Percentiles rank a stretch among this genome's conserved stretches.
Conservation (phyloP, 1,140 invertebrate species). For the Chelonus insularis region DNA sequence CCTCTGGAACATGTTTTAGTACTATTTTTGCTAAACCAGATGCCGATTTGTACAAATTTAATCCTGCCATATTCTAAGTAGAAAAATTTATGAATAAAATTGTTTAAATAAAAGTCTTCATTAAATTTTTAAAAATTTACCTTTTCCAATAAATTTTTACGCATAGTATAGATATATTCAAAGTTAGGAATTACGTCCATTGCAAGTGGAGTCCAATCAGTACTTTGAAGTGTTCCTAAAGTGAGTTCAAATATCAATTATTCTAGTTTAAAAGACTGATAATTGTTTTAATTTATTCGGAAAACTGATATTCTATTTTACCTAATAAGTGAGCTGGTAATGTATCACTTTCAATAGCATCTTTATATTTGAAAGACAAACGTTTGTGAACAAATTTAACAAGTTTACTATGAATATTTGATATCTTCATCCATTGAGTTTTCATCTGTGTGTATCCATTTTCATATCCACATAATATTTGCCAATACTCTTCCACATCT, state of each 20-base stretch:
- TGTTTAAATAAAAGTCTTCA: slow-evolving; percentile 18
- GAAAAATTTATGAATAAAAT: slow-evolving; percentile 24
- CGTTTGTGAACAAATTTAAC: slow-evolving; percentile 58
- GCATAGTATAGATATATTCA: slow-evolving; percentile 62
- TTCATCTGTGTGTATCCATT: slow-evolving; percentile 59
- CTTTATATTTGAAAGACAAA: slow-evolving; percentile 49
- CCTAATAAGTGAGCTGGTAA: slow-evolving; percentile 64
- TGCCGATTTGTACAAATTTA: slow-evolving; percentile 58
- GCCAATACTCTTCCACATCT: slow-evolving; percentile 64
- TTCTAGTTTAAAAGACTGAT: too few species aligned
- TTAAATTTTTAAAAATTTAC: slow-evolving; percentile 44
- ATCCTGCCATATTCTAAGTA: slow-evolving; percentile 60
- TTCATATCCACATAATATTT: slow-evolving; percentile 61
- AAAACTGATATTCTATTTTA: too few species aligned
- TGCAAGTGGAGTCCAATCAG: slow-evolving; percentile 66
- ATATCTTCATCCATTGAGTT: slow-evolving; percentile 61
- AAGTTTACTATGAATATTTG: slow-evolving; percentile 61
- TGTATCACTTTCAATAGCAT: slow-evolving; percentile 42
- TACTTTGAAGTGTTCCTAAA: slow-evolving; percentile 62
- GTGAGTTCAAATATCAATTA: too few species aligned
- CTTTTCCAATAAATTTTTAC: slow-evolving; percentile 63
- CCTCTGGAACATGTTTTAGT: slow-evolving; percentile 56
- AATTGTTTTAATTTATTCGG: too few species aligned
- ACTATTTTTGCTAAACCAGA: slow-evolving; percentile 56
- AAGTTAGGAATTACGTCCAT: slow-evolving; percentile 61